Evolutionary conservation across 1,140 invertebrate species (phyloP).

Genomic region (Psix sp.): DNA sequence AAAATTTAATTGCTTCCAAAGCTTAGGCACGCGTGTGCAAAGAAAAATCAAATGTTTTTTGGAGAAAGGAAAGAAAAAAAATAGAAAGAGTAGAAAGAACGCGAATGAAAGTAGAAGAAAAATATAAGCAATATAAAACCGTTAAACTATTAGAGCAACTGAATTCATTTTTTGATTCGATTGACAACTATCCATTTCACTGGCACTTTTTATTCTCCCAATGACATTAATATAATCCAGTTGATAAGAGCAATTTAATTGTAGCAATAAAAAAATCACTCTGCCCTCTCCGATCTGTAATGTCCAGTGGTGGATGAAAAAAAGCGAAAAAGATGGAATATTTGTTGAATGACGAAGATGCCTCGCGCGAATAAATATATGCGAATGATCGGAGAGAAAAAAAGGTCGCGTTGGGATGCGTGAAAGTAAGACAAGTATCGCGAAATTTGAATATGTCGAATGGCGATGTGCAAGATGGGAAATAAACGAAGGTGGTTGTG

Average conservation of each 20-base stretch:
- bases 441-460: too few relatives aligned
- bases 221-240: constrained; percentile 3
- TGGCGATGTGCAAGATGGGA: too few relatives aligned
- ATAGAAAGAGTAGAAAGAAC: background rate
- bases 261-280: background rate
- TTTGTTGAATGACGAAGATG: too few relatives aligned
- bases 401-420: too few relatives aligned
- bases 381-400: too few relatives aligned
- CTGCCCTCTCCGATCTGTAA: background rate
- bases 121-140: background rate
- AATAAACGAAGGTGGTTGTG: too few relatives aligned
- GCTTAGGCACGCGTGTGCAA: background rate
- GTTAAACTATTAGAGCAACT: background rate
- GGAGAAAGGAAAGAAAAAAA: background rate
- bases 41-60: background rate
- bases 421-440: too few relatives aligned
- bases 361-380: too few relatives aligned
- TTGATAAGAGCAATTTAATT: constrained; percentile 2
- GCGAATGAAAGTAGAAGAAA: background rate
- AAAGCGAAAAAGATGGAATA: background rate
- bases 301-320: background rate
- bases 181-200: background rate
- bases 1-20: background rate
- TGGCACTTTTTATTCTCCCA: constrained; percentile 1
- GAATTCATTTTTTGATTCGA: background rate